These are phyloP conservation scores for Ganaspis sp. DNA, from an alignment of 1,140 invertebrate species.

Conservation along the genomic window DNA sequence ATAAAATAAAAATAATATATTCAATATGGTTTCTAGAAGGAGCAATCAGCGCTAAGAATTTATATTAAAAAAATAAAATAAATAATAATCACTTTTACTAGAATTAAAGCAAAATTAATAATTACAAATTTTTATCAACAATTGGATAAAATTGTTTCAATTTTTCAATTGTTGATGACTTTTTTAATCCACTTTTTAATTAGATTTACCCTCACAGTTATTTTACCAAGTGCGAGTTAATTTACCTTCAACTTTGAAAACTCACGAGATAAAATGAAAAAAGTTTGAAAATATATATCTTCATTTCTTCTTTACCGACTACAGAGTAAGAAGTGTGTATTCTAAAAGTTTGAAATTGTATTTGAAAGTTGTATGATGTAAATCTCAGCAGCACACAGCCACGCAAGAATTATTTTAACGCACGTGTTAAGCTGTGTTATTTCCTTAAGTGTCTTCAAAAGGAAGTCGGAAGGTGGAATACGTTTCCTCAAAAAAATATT, in stretches of 20 bases:
- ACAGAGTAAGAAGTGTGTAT: not conserved
- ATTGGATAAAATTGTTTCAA: too few relatives aligned
- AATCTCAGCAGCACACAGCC: not conserved
- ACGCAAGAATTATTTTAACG: constrained; percentile 14
- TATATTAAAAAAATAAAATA: too few relatives aligned
- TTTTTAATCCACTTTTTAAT: too few relatives aligned
- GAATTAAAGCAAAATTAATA: too few relatives aligned
- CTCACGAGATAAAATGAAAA: not conserved
- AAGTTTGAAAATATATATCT: not conserved
- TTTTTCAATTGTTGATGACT: too few relatives aligned
- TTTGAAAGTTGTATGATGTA: not conserved
- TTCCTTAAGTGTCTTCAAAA: constrained; percentile 25
- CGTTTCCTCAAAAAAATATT: constrained; percentile 5
- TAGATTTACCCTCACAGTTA: not conserved
- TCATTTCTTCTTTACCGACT: constrained; percentile 15
- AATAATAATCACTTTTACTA: too few relatives aligned
- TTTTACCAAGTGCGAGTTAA: not conserved
- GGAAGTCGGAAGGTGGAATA: constrained; percentile 16
- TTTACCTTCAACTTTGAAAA: too few relatives aligned
- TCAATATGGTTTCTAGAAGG: too few relatives aligned
- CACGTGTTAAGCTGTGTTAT: constrained; percentile 7
- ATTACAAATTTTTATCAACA: too few relatives aligned
- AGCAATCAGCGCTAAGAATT: too few relatives aligned
- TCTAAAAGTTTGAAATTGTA: not conserved
- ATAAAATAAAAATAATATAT: too few relatives aligned